Conservation (phyloP, 1,140 invertebrate species). For the Lordiphosa clarofinis region DNA sequence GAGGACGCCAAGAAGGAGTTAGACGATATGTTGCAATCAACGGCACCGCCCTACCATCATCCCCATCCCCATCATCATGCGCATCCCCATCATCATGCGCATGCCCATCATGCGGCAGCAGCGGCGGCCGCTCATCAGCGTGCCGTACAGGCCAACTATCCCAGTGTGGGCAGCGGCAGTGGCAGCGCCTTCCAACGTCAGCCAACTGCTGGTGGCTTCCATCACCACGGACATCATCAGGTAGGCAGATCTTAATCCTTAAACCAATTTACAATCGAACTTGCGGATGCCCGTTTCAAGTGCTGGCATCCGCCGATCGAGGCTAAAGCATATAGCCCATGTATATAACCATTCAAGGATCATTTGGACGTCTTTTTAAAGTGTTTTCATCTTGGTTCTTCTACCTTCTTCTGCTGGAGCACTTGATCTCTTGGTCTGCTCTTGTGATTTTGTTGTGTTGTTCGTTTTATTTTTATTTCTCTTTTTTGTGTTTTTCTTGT, state of each 20-base stretch:
- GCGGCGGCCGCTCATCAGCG: constrained; percentile 43
- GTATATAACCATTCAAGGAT: constrained; percentile 58
- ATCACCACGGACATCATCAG: constrained; percentile 79
- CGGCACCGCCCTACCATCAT: constrained; percentile 65
- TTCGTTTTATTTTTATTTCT: constrained; percentile 15
- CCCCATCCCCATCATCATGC: constrained; percentile 45
- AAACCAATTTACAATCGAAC: constrained; percentile 5
- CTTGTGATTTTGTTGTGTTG: constrained; percentile 47
- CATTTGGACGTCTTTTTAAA: constrained; percentile 47
- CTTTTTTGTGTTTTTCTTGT: constrained; percentile 43
- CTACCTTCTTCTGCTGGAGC: constrained; percentile 39
- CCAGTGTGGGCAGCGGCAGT: constrained; percentile 53
- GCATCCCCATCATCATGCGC: constrained; percentile 47
- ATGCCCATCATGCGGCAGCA: constrained; percentile 45
- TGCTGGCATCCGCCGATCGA: constrained; percentile 6
- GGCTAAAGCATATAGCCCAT: not conserved
- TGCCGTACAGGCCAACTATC: constrained; percentile 52
- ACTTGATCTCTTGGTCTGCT: constrained; percentile 68
- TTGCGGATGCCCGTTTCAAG: constrained; percentile 43
- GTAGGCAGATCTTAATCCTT: constrained; percentile 65
- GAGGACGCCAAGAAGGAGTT: constrained; percentile 77
- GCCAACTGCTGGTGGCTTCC: constrained; percentile 61
- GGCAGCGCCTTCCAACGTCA: constrained; percentile 75
- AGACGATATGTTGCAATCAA: constrained; percentile 79
- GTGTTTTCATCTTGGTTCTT: constrained; percentile 35